Base-by-base conservation (phyloP, 53 echinoderm and acorn worm genomes). In the Patiria pectinifera region DNA sequence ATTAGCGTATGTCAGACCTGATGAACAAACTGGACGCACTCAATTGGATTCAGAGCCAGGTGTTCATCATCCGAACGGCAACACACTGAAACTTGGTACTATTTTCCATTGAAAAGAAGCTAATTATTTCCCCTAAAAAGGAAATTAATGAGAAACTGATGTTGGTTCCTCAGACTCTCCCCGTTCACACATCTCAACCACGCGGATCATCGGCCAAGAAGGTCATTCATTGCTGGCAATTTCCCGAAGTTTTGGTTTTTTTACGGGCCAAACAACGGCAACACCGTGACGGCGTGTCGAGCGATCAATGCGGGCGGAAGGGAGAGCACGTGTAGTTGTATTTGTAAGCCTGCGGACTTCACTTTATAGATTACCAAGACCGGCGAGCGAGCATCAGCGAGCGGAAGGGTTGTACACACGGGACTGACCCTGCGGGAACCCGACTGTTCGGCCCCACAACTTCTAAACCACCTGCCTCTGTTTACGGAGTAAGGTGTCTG, bases 231-330 rank as follows among this genome's bases (percentile, higher is more conserved):
- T 25, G 1, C 70, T 85, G 62, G 11, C 85, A 85, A 85, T 70
- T 85, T 85, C 85, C 85, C 35, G 45, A 45, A 13, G 45, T 44
- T 69, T 45, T 24, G 76, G 14, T 60, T 26, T 70, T 66, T 45
- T 8, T 43, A 45, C 22, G 19, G 69, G 46, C 60, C 45, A 70
- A 85, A 85, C 85, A 69, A 85, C 44, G 85, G n/a, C 69, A 43
- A 21, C 47, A 85, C 85, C 85, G 85, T 85, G n/a, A 85, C 85
- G 66, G 19, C 35, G 66, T 85, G 85, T 85, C 69, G 63, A 85
- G 43, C 85, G 69, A 85, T 85, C 85, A 66, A 85, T 85, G 10
- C 21, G 3, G 8, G 22, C 69, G 85, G 69, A 45, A 44, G 85
- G 69, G 24, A 59, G 59, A 15, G 7, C 59, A 10, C 59, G 59